phyloP scores from a whole-genome alignment of 2,113 vertebrate genomes.

The Ochotona curzoniae region DNA sequence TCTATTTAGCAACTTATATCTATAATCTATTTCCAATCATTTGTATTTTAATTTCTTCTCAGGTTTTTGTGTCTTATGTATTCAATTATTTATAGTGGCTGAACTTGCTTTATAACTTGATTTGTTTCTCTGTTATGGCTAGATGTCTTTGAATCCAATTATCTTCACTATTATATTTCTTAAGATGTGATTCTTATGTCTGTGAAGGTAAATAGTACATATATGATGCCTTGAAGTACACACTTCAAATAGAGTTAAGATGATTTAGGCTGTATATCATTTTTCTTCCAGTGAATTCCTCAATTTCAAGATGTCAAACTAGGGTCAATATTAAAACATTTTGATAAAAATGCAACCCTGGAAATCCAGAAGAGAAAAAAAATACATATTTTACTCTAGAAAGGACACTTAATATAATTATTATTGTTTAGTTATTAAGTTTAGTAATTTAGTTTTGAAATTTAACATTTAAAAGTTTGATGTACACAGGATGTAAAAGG shows the following conservation, averaged over 20 bases:
- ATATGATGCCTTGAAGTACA: neutral
- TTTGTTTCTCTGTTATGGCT: slow-evolving; percentile 18
- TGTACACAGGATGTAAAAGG: too few species aligned
- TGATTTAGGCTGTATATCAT: neutral
- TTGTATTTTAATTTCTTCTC: slow-evolving; percentile 7
- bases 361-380: too few species aligned
- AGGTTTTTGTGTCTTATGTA: neutral
- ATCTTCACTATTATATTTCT: slow-evolving; percentile 44
- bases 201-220: slow-evolving; percentile 31
- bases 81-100: neutral
- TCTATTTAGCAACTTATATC: neutral
- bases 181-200: neutral
- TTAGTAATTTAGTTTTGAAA: too few species aligned
- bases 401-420: too few species aligned
- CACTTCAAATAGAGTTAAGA: neutral
- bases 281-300: neutral
- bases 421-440: too few species aligned
- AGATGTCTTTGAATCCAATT: slow-evolving; percentile 55
- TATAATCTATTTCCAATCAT: neutral
- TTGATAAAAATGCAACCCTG: too few species aligned
- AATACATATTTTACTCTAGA: too few species aligned
- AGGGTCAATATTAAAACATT: neutral
- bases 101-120: slow-evolving; percentile 17
- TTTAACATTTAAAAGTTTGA: too few species aligned
- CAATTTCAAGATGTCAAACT: neutral